These are phyloP conservation scores for Dromococcyx pavoninus DNA, from an alignment of 2,797 vertebrate genomes.

Conservation along the genomic window DNA sequence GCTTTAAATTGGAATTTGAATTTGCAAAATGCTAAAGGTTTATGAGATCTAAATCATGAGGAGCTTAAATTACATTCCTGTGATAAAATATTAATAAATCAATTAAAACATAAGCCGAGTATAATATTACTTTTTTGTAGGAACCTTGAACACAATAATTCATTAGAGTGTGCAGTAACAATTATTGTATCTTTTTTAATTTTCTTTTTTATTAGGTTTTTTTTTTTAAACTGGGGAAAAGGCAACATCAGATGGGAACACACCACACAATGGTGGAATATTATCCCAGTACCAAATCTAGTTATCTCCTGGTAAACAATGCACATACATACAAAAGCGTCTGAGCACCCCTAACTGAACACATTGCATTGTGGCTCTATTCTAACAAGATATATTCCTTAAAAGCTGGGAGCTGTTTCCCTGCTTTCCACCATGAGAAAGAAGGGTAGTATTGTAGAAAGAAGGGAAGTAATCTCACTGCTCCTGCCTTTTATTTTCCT, in stretches of 20 bases:
- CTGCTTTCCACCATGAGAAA: not conserved
- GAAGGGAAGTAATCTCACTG: not conserved
- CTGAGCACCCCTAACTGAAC: not conserved
- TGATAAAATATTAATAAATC: conserved; percentile 91
- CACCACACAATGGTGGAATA: conserved; percentile 69
- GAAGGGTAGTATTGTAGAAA: not conserved
- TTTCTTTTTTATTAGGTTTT: conserved; percentile 80
- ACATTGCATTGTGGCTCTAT: not conserved
- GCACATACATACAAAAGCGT: not conserved
- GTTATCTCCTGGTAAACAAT: conserved; percentile 51
- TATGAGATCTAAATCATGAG: conserved; percentile 88
- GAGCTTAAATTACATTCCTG: conserved; percentile 89
- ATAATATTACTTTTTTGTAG: conserved; percentile 87
- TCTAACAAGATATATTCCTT: not conserved
- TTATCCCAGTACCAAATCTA: conserved; percentile 63
- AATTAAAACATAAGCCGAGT: conserved; percentile 88
- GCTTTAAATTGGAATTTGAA: conserved; percentile 90
- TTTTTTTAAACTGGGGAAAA: conserved; percentile 75
- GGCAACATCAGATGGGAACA: conserved; percentile 76
- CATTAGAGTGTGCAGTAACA: conserved; percentile 85
- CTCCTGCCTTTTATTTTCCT: not conserved
- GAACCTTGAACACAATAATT: conserved; percentile 87
- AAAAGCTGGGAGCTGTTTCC: not conserved
- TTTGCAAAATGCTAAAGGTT: conserved; percentile 90
- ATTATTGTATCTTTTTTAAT: conserved; percentile 87